Base-by-base conservation (phyloP, 2,888 invertebrate species). In the Xanthostigma xanthostigma region DNA sequence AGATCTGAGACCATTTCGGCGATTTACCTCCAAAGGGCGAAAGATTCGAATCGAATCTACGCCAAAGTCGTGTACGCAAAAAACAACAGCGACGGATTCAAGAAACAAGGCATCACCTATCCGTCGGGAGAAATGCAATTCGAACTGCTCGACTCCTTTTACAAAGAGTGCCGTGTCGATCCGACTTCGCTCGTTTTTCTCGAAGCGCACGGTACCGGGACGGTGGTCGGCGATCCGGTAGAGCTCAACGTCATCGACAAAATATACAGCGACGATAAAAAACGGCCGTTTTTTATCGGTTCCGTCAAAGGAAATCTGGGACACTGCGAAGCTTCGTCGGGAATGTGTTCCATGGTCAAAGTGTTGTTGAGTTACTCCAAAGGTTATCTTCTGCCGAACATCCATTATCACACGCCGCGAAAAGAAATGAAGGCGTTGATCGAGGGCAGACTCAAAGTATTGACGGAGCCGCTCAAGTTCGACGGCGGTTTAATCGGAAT, bases 301-400 rank as follows among this genome's bases (percentile, higher is more conserved):
- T 90, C 94, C 0, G 81, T 93, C 36, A 96, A 96, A 63, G 92
- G 93, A 0, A 96, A 94, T 66, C 74, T 94, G 64, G 96, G 96
- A 0, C 96, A 96, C 65, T 78, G 88, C 0, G 96, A 96, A 62
- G 85, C 93, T 1, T 79, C 80, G 2, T 86, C 88, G 5, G 87
- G 91, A 8, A 69, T 92, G 2, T 87, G 88, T 56, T 84, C 89
- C 0, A 64, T 93, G 51, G 78, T 84, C 1, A 93, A 93, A 73
- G 85, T 81, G 54, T 62, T 40, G 17, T 33, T 60, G 45, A 83
- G 87, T 0, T 88, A 92, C 73, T 84, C 90, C 60, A 78, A 76
- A 4, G 84, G 85, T 1, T 67, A 72, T 17, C 78, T 96, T 44
- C 85, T 94, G 1, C 89, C 91, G 3, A 96, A 95, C 62, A 72